A percentile compares a stretch with the other conserved stretches of the same genome.
phyloP scores from a whole-genome alignment of 1,140 invertebrate genomes.

The Drosophila serrata region DNA sequence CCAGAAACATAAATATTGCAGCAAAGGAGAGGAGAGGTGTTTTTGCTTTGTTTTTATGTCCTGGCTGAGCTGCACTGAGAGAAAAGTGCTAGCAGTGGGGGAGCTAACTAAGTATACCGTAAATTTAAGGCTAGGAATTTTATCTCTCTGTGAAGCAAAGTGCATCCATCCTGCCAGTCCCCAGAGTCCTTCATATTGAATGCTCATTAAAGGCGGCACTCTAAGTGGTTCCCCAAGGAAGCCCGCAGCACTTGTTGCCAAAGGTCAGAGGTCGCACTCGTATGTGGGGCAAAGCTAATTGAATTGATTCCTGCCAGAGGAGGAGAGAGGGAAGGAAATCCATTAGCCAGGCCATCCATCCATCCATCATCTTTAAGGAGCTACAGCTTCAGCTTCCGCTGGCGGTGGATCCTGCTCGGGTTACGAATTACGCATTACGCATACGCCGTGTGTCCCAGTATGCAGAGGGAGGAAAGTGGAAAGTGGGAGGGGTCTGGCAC shows the following conservation, averaged over 20 bases:
- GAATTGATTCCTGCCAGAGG: slow-evolving; percentile 29
- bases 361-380: slow-evolving; percentile 22
- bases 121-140: too few relatives aligned
- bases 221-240: slow-evolving; percentile 9
- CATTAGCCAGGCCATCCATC: slow-evolving; percentile 21
- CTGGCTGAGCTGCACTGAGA: neutral
- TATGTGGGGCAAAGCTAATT: slow-evolving; percentile 48
- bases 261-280: slow-evolving; percentile 29
- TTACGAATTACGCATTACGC: slow-evolving; percentile 23
- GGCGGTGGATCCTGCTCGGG: slow-evolving; percentile 1
- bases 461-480: slow-evolving; percentile 12
- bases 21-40: neutral
- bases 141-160: slow-evolving; percentile 1
- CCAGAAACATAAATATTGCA: slow-evolving; percentile 78
- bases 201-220: slow-evolving; percentile 44
- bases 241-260: slow-evolving; percentile 12
- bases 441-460: slow-evolving; percentile 45
- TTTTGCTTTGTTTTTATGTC: too few relatives aligned
- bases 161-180: slow-evolving; percentile 21
- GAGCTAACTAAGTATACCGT: too few relatives aligned
- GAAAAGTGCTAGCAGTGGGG: neutral
- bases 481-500: slow-evolving; percentile 23
- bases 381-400: neutral
- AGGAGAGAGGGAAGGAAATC: slow-evolving; percentile 8
- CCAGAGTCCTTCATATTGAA: slow-evolving; percentile 21